Conservation (phyloP, 2,888 invertebrate genomes). For the Cremastobaeus sp. region DNA sequence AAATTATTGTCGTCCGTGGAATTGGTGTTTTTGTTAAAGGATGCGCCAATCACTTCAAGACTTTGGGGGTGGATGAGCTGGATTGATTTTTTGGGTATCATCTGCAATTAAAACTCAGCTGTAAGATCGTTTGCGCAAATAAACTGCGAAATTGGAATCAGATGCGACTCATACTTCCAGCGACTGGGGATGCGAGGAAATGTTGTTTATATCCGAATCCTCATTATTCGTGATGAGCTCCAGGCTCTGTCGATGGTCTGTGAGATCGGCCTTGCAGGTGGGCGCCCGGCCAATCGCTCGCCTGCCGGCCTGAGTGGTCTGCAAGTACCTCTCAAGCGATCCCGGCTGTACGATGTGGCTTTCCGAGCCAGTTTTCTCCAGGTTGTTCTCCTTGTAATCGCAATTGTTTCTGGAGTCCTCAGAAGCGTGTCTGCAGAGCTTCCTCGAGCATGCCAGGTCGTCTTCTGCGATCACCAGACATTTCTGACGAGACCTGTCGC, state of each 20-base stretch:
- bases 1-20: conserved; percentile 80
- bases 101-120: conserved; percentile 60
- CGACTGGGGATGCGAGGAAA: conserved; percentile 76
- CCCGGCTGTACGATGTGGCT: conserved; percentile 80
- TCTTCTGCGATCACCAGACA: conserved; percentile 71
- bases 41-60: conserved; percentile 75
- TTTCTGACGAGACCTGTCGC: conserved; percentile 63
- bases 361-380: conserved; percentile 78
- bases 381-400: conserved; percentile 73
- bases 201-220: conserved; percentile 74
- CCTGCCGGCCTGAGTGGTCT: conserved; percentile 73
- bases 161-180: conserved; percentile 68
- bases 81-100: conserved; percentile 73
- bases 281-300: no score
- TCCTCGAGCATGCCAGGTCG: conserved; percentile 67
- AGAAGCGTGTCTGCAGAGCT: conserved; percentile 73
- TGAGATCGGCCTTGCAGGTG: no score
- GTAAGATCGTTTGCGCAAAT: not conserved
- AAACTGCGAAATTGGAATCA: not conserved
- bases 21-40: conserved; percentile 72
- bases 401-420: conserved; percentile 73
- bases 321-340: conserved; percentile 80
- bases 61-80: conserved; percentile 76
- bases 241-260: conserved; percentile 76
- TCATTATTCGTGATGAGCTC: conserved; percentile 75